Base-by-base conservation (phyloP, 2,888 invertebrate genomes). In the Trichogramma evanescens region DNA sequence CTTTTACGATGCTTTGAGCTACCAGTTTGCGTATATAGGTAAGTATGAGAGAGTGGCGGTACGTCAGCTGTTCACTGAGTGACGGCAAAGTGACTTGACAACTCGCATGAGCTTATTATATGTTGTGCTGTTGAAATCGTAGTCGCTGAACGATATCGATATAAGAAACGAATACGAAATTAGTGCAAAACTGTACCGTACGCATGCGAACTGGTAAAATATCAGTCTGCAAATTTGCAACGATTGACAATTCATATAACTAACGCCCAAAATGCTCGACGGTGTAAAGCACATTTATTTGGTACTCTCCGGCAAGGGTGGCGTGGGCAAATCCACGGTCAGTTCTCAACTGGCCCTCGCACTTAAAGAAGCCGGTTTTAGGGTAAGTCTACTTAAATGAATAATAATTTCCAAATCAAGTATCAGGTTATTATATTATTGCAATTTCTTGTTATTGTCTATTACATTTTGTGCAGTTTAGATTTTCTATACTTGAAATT, bases 261-360 rank as follows among this genome's bases (percentile, higher is more conserved):
- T 44, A 52, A 13, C 8, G 4, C 46, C 38, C 42, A 69, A 62
- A 66, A 91, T 91, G 90, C 80, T 92, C 68, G 87, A 89, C 56
- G 83, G 84, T 65, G 89, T 93, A 5, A 92, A 92, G 78, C 88
- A 91, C 74, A 83, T 93, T 49, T 86, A 99, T 71, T 81, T 99
- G 68, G 87, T 99, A n/a, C 82, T 99, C 55, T 97, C 97, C 1
- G 99, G 99, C 2, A 99, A 99, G 83, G 99, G 99, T 39, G 99
- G 99, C 48, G 99, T 99, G 40, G 99, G 99, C 9, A 99, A 99
- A 82, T 97, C 96, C 26, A 97, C 97, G 61, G 89, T 99, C 8
- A 93, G 95, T 75, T 91, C 93, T 2, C 95, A 96, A 75, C 77
- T 99, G 63, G 95, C 97, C 1, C 80, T 95, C 68, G 88, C 92